Evolutionary conservation across 2,113 vertebrate species (phyloP).

Genomic region (Leiothrix lutea): DNA sequence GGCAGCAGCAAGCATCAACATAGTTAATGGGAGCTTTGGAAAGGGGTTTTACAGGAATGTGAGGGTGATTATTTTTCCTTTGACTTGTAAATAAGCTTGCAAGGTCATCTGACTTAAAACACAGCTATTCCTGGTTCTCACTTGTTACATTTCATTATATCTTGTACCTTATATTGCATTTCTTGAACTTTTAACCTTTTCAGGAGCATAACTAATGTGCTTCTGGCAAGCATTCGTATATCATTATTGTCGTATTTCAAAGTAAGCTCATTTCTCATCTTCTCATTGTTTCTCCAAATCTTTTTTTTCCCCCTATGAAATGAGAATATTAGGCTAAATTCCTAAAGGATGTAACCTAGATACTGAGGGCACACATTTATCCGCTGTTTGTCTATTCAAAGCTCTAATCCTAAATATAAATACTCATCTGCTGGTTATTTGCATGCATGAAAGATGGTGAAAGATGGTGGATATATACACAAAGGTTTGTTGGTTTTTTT

Average conservation of each 20-base stretch:
- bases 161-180: not conserved
- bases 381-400: not conserved
- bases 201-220: not conserved
- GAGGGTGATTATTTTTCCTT: not conserved
- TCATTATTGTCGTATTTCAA: not conserved
- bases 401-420: slow-evolving; percentile 26
- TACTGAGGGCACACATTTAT: not conserved
- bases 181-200: slow-evolving; percentile 2
- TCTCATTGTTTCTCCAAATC: not conserved
- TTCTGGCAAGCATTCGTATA: not conserved
- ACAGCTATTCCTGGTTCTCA: not conserved
- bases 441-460: not conserved
- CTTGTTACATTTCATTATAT: not conserved
- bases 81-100: not conserved
- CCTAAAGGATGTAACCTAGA: slow-evolving; percentile 2
- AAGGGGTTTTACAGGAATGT: not conserved
- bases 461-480: not conserved
- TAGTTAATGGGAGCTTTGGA: not conserved
- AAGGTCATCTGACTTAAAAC: not conserved
- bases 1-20: not conserved
- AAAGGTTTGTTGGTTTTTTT: not conserved
- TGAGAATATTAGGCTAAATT: not conserved
- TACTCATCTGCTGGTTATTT: not conserved
- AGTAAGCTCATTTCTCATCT: not conserved
- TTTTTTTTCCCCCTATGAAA: not conserved